Base-by-base conservation (phyloP, 1,140 invertebrate species). In the Ceratina australensis region DNA sequence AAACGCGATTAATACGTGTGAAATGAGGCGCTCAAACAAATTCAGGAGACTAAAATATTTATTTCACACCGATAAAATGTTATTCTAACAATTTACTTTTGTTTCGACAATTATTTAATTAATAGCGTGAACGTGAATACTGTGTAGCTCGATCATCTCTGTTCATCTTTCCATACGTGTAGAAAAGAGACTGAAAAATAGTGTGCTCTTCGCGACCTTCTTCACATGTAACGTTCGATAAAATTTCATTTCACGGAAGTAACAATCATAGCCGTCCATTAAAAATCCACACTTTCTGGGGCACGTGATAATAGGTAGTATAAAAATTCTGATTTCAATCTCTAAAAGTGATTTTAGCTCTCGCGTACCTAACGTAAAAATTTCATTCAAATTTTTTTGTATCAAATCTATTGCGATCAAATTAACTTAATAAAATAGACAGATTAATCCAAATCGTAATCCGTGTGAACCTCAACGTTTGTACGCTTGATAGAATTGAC, bases 401-500 rank as follows among this genome's bases (percentile, higher is more conserved):
- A 59, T 28, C 3, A 49, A 59, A 26, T 61, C 3, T 22, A 15
- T 26, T 33, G 2, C 18, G 18, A 26, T 18, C 16, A 66, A 72
- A 33, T 54, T 28, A 52, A 56, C 47, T 47, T 16, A 33, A 72
- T 10, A 20, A 74, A 75, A 0, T 3, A 57, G 15, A 49, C 13
- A 59, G 13, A 15, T 47, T 28, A 50, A 20, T 59, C 22, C 1
- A 50, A 69, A 12, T 42, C 33, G 13, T 22, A 7, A 49, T 5
- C n/a, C 0, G 49, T 47, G 3, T 33, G 67, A 77, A 50, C 57
- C 20, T 33, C 49, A 50, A 61, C 24, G 57, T 60, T 69, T 63
- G 26, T 71, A 69, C n/a, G 50, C 26, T 69, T 69, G 49, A 71
- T 71, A 71, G 57, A 83, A 83, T 82, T 83, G 81, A 83, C 80